Conservation (phyloP, 2,888 invertebrate genomes). For the Saturnia pavonia region DNA sequence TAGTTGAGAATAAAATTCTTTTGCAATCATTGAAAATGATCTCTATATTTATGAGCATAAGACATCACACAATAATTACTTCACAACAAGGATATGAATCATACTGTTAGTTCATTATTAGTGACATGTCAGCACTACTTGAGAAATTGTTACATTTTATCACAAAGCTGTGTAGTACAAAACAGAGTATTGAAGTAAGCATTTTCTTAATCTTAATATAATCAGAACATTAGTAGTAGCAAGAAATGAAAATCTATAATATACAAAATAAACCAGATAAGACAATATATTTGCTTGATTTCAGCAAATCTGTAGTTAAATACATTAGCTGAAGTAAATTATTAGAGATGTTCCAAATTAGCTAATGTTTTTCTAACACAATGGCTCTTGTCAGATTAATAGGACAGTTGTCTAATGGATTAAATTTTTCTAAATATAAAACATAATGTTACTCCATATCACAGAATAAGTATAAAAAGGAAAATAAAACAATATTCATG, state of each 20-base stretch:
- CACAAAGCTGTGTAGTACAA: background rate
- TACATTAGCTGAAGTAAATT: no score
- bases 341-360: no score
- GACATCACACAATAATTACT: constrained; percentile 41
- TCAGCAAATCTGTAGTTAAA: no score
- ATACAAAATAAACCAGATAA: no score
- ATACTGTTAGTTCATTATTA: background rate
- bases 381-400: background rate
- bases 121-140: background rate
- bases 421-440: background rate
- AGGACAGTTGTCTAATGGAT: background rate
- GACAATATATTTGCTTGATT: no score
- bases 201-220: background rate
- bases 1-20: constrained; percentile 60
- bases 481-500: background rate
- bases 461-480: background rate
- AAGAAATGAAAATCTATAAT: background rate
- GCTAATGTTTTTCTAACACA: no score
- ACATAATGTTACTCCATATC: background rate
- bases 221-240: background rate
- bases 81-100: background rate
- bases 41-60: constrained; percentile 48
- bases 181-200: background rate
- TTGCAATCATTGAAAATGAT: constrained; percentile 50
- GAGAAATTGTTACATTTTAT: background rate